Percentiles rank a stretch among this genome's conserved stretches.
Conservation (phyloP, 2,797 vertebrate genomes). For the Ptychadena robeensis region DNA sequence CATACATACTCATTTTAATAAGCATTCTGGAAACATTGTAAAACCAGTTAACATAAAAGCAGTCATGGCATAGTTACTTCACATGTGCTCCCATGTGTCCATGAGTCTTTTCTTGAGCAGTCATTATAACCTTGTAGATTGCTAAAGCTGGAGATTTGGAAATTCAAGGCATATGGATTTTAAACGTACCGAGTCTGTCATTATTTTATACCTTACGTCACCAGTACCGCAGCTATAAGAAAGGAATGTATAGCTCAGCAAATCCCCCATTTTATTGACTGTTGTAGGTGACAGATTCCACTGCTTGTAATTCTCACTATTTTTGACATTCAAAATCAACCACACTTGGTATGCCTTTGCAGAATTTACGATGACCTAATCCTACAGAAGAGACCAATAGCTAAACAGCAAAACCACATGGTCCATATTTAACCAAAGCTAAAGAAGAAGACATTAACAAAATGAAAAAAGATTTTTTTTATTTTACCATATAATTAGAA, state of each 20-base stretch:
- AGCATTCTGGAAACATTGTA: slow-evolving; percentile 50
- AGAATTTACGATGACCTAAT: too few relatives aligned
- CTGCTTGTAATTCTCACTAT: slow-evolving; percentile 13
- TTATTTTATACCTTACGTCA: slow-evolving; percentile 5
- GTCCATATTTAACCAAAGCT: too few relatives aligned
- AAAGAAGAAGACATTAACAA: too few relatives aligned
- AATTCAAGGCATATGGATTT: slow-evolving; percentile 34
- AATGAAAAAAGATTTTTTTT: too few relatives aligned
- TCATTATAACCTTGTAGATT: neutral
- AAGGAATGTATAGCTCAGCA: neutral
- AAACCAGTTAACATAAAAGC: slow-evolving; percentile 53
- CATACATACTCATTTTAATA: slow-evolving; percentile 51
- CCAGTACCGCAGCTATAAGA: neutral
- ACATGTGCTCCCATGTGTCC: slow-evolving; percentile 9
- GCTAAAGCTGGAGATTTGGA: slow-evolving; percentile 14
- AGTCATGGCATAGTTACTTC: slow-evolving; percentile 10
- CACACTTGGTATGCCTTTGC: neutral
- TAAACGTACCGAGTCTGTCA: neutral
- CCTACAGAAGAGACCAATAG: too few relatives aligned
- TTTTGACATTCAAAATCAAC: neutral
- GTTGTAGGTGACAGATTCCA: slow-evolving; percentile 11
- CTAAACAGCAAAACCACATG: too few relatives aligned
- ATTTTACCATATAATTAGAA: too few relatives aligned
- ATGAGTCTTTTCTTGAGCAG: slow-evolving; percentile 36
- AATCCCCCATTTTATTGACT: slow-evolving; percentile 17